Percentiles rank a stretch among this genome's conserved stretches.
Evolutionary conservation across 2,888 invertebrate genomes (phyloP).

Genomic region (Pyrochroa serraticornis): DNA sequence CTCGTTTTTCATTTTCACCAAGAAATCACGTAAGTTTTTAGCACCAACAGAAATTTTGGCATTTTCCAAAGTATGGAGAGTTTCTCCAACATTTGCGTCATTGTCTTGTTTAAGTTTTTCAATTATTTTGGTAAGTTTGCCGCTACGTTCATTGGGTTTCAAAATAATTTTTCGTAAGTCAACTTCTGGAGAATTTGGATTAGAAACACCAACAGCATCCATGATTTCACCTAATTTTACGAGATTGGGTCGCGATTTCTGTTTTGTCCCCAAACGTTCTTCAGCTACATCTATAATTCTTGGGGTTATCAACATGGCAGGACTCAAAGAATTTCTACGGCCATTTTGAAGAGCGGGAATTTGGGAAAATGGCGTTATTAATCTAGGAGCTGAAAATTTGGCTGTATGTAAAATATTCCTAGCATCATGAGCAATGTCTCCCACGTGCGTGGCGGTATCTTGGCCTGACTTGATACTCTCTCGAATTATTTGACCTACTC

Average conservation of each 20-base stretch:
- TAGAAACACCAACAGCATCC: conserved; percentile 52
- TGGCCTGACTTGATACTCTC: conserved; percentile 52
- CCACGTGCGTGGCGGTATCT: conserved; percentile 49
- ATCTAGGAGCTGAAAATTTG: conserved; percentile 42
- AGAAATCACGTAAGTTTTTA: conserved; percentile 37
- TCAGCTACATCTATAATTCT: conserved; percentile 36
- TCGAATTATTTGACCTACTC: conserved; percentile 49
- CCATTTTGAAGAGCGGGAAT: conserved; percentile 27
- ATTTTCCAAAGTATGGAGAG: conserved; percentile 29
- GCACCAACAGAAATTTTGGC: conserved; percentile 34
- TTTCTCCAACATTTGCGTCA: conserved; percentile 18
- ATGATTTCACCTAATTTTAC: conserved; percentile 49
- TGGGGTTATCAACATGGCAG: conserved; percentile 38
- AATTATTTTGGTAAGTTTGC: conserved; percentile 9
- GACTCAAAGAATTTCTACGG: conserved; percentile 19
- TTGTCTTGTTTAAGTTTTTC: conserved; percentile 3
- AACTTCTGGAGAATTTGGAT: conserved; percentile 42
- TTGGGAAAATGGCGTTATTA: conserved; percentile 43
- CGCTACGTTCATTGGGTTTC: conserved; percentile 16
- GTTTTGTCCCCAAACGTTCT: neutral
- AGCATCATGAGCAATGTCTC: conserved; percentile 50
- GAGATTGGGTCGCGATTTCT: conserved; percentile 32
- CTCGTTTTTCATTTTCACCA: conserved; percentile 37
- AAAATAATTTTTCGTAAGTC: conserved; percentile 40
- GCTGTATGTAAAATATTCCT: conserved; percentile 44